Base-by-base conservation (phyloP, 1,140 invertebrate species). In the Drosophila pandora region DNA sequence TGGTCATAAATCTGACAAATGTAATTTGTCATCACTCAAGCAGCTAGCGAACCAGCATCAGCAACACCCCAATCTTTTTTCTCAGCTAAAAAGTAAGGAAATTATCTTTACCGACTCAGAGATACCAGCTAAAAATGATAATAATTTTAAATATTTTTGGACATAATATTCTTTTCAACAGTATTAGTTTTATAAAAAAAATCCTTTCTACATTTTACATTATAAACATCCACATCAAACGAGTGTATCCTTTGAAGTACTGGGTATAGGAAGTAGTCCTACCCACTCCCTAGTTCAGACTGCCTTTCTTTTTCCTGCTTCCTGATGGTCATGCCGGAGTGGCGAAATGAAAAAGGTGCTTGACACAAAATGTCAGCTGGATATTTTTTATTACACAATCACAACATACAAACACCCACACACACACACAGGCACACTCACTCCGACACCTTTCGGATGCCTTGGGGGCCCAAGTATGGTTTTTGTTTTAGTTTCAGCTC, bases 1-100 rank as follows among this genome's bases (percentile, higher is more conserved):
- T 91, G 90, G 90, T 90, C 90, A 91, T 91, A 91, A 91, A 91
- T 91, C 90, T 91, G 90, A 91, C 90, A 91, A 91, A 90, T 79
- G 90, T 90, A 91, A 91, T 91, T 91, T 91, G 90, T 91, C 90
- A 91, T 90, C 90, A 91, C 90, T 91, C 85, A 88, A 89, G 85
- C 84, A 72, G 81, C 56, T 32, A 78, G 75, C 58, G 45, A 76
- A 28, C 39, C 56, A 10, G 53, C 45, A 32, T n/a, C 69, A 76
- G 49, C 48, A 54, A 32, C 61, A 60, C 52, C 75, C 54, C 62
- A 53, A 53, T 41, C 34, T 39, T 45, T 65, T 32, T 17, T 32
- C 9, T 22, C 21, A 7, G 23, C 17, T 2, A 50, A 43, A 63
- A 65, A 12, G 12, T 7, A 21, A 34, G 6, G 8, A 12, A 58